phyloP scores from a whole-genome alignment of 2,797 vertebrate genomes.

The Gallinago stenura region DNA sequence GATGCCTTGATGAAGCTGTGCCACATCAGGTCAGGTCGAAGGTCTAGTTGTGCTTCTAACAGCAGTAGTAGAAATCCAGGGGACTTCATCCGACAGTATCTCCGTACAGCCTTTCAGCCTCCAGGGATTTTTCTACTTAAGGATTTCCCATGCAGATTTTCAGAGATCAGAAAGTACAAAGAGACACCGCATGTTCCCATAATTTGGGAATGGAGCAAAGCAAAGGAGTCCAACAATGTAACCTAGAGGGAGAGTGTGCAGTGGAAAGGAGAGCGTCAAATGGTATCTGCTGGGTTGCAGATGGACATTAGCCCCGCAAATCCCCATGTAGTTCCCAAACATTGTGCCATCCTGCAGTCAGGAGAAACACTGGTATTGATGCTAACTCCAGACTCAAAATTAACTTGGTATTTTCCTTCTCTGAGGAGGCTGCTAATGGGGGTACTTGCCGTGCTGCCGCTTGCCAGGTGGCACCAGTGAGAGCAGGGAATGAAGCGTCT shows the following conservation, averaged over 20 bases:
- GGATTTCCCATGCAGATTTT: neutral
- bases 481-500: neutral
- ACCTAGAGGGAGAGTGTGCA: neutral
- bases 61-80: neutral
- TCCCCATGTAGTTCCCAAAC: neutral
- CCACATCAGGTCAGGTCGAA: neutral
- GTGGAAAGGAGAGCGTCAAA: neutral
- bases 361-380: neutral
- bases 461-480: neutral
- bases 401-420: neutral
- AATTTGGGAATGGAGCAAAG: neutral
- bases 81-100: neutral
- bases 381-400: neutral
- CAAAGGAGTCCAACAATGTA: neutral
- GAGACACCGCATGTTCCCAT: accelerated
- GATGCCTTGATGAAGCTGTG: neutral
- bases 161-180: neutral
- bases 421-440: neutral
- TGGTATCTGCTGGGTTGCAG: neutral
- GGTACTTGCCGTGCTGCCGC: neutral
- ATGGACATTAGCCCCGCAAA: neutral
- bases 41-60: neutral
- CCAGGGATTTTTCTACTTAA: neutral
- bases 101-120: neutral
- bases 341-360: neutral